Conservation (phyloP, 2,888 invertebrate genomes). For the Himalopsyche tibetana region DNA sequence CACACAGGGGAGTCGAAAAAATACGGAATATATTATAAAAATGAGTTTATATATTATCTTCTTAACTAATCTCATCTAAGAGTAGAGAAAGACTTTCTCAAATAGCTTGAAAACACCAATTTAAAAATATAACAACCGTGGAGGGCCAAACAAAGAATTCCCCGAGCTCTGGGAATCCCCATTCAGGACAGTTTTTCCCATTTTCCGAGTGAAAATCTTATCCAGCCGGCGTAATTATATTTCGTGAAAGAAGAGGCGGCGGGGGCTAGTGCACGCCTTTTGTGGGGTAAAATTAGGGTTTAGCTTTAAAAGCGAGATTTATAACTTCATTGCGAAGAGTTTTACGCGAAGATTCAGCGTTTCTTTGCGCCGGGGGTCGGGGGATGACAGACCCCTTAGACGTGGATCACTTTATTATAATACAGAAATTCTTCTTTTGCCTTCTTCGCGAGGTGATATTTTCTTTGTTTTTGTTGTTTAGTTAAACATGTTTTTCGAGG, state of each 20-base stretch:
- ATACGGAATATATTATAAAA: no score
- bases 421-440: not conserved
- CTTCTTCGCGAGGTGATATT: not conserved
- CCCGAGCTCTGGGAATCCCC: slow-evolving; percentile 6
- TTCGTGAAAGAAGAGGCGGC: slow-evolving; percentile 52
- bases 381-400: not conserved
- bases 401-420: slow-evolving; percentile 3
- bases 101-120: slow-evolving; percentile 14
- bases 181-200: slow-evolving; percentile 29
- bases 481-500: no score
- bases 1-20: no score
- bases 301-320: slow-evolving; percentile 61
- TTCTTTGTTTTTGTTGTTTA: not conserved
- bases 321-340: slow-evolving; percentile 56
- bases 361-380: not conserved
- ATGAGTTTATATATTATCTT: no score
- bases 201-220: slow-evolving; percentile 39
- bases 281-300: slow-evolving; percentile 60
- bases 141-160: slow-evolving; percentile 16
- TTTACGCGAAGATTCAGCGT: slow-evolving; percentile 6
- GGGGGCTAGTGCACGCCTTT: slow-evolving; percentile 52
- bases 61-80: no score
- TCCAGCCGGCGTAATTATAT: slow-evolving; percentile 58
- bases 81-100: not conserved
- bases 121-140: slow-evolving; percentile 19